A percentile compares a stretch with the other conserved stretches of the same genome.
phyloP scores from a whole-genome alignment of 2,113 vertebrate genomes.

The Tympanuchus pallidicinctus region DNA sequence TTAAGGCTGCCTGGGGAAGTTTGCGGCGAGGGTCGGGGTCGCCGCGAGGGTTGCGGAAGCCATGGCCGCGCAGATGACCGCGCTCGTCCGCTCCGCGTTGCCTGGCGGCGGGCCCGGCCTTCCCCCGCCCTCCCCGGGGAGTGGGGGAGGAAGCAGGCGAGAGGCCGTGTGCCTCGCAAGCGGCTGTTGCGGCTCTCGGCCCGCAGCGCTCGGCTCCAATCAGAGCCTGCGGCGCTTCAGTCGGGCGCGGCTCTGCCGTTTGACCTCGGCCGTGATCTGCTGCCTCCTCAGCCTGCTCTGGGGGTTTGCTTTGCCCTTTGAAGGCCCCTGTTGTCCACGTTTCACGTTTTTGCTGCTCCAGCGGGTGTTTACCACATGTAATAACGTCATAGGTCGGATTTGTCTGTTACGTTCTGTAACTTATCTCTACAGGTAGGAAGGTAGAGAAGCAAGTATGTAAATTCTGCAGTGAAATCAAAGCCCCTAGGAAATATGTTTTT shows the following conservation, averaged over 20 bases:
- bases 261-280: neutral
- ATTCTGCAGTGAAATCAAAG: neutral
- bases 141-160: neutral
- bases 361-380: rapidly evolving
- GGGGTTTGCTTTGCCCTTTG: rapidly evolving
- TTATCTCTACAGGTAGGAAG: neutral
- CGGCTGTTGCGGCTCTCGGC: neutral
- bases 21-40: no score
- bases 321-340: rapidly evolving
- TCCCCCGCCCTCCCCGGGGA: neutral
- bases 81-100: neutral
- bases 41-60: no score
- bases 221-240: neutral
- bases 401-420: rapidly evolving
- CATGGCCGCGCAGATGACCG: no score
- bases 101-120: neutral
- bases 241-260: neutral
- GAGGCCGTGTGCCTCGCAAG: neutral
- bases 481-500: neutral
- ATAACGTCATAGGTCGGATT: neutral
- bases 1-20: neutral
- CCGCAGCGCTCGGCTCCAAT: neutral
- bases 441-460: neutral
- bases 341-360: neutral
- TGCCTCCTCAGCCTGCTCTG: rapidly evolving